These are phyloP conservation scores for Ethmia dodecea DNA, from an alignment of 2,888 invertebrate species.

Conservation along the genomic window DNA sequence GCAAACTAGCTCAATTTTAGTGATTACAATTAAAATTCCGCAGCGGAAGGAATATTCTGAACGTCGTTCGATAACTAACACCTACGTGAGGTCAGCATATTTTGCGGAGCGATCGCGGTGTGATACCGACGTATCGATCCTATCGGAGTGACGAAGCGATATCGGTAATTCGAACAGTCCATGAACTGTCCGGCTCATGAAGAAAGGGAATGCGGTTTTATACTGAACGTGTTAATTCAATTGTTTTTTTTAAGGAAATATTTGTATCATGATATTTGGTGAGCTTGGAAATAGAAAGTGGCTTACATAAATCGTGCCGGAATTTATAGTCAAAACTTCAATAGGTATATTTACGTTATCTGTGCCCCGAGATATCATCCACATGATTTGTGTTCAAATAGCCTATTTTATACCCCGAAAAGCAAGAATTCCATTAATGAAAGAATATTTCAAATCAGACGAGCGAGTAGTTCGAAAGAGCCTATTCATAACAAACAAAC, in stretches of 20 bases:
- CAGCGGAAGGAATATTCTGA: constrained; percentile 45
- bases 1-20: constrained; percentile 20
- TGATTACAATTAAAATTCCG: constrained; percentile 40
- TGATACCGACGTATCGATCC: constrained; percentile 71
- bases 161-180: constrained; percentile 58
- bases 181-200: constrained; percentile 52
- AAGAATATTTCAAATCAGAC: too few relatives aligned
- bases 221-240: constrained; percentile 42
- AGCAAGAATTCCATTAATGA: too few relatives aligned
- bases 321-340: too few relatives aligned
- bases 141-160: constrained; percentile 67
- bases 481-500: too few relatives aligned
- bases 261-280: too few relatives aligned
- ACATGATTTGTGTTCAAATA: too few relatives aligned
- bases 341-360: too few relatives aligned
- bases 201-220: constrained; percentile 56
- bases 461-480: too few relatives aligned
- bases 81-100: constrained; percentile 70
- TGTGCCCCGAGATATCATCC: too few relatives aligned
- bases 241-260: constrained; percentile 39
- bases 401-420: too few relatives aligned
- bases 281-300: too few relatives aligned
- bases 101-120: constrained; percentile 66
- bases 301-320: too few relatives aligned
- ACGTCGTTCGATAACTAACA: constrained; percentile 52